Evolutionary conservation across 2,113 vertebrate genomes (phyloP).

Genomic region (Gadus macrocephalus): DNA sequence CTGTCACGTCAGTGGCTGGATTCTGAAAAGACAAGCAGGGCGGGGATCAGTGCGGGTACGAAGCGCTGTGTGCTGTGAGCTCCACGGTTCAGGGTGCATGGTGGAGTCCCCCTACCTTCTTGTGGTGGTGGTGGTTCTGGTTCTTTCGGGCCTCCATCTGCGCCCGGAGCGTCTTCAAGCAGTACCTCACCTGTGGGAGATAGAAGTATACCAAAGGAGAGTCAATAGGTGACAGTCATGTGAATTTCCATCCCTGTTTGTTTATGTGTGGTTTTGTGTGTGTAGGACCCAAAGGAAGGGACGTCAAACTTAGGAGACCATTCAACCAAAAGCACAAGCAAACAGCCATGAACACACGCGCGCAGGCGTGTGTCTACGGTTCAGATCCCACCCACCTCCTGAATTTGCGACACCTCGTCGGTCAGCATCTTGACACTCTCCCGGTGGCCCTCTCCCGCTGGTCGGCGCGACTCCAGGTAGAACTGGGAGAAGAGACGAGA

Average conservation of each 20-base stretch:
- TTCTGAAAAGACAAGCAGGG: conserved; percentile 40
- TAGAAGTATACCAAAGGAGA: conserved; percentile 12
- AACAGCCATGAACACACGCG: too few species aligned
- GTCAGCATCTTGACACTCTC: conserved; percentile 77
- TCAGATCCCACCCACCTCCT: conserved; percentile 71
- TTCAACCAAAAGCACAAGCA: too few species aligned
- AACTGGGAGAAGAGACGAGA: conserved; percentile 57
- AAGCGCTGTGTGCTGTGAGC: background rate
- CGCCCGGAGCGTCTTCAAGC: conserved; percentile 71
- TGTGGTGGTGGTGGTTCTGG: conserved; percentile 43
- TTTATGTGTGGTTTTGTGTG: background rate
- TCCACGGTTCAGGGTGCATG: too few species aligned
- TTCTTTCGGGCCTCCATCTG: conserved; percentile 75
- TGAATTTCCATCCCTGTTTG: background rate
- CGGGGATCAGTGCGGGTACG: conserved; percentile 1
- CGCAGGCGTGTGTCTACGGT: too few species aligned
- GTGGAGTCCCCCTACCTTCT: too few species aligned
- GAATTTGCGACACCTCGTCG: conserved; percentile 83
- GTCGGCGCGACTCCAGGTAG: conserved; percentile 64
- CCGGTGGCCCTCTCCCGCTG: conserved; percentile 54
- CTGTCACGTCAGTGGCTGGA: conserved; percentile 57
- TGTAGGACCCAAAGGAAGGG: too few species aligned
- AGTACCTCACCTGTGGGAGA: conserved; percentile 68
- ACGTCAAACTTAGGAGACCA: too few species aligned
- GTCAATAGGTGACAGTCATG: background rate